phyloP scores from a whole-genome alignment of 2,888 invertebrate species.

The Rosalia funebris region DNA sequence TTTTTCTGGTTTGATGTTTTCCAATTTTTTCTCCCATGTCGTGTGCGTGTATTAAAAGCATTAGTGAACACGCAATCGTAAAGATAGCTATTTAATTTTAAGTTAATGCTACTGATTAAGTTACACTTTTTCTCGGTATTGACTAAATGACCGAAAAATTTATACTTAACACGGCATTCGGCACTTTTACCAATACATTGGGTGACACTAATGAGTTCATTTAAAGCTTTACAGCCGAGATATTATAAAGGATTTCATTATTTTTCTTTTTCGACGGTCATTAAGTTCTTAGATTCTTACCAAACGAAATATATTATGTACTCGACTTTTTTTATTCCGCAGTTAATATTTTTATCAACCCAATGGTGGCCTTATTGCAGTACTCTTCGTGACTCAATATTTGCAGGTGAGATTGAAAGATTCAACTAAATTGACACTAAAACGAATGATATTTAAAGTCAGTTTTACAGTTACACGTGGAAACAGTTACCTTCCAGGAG shows the following conservation, averaged over 20 bases:
- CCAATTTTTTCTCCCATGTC: constrained; percentile 29
- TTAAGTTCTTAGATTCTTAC: too few species aligned
- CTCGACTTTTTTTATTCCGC: too few species aligned
- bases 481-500: too few species aligned
- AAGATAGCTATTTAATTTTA: constrained; percentile 55
- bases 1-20: constrained; percentile 45
- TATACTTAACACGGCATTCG: constrained; percentile 47
- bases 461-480: too few species aligned
- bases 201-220: constrained; percentile 39
- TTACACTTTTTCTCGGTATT: constrained; percentile 53
- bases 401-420: too few species aligned
- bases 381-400: too few species aligned
- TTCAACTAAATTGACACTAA: too few species aligned
- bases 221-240: constrained; percentile 9
- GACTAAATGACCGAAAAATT: constrained; percentile 43
- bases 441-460: too few species aligned
- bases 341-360: too few species aligned
- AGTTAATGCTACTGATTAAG: constrained; percentile 56
- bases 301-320: too few species aligned
- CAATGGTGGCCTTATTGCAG: too few species aligned
- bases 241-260: too few species aligned
- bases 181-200: constrained; percentile 40
- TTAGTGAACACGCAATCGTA: constrained; percentile 55
- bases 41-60: constrained; percentile 53
- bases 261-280: not conserved